These are phyloP conservation scores for Perithous albicinctus DNA, from an alignment of 2,888 invertebrate genomes.

Conservation along the genomic window DNA sequence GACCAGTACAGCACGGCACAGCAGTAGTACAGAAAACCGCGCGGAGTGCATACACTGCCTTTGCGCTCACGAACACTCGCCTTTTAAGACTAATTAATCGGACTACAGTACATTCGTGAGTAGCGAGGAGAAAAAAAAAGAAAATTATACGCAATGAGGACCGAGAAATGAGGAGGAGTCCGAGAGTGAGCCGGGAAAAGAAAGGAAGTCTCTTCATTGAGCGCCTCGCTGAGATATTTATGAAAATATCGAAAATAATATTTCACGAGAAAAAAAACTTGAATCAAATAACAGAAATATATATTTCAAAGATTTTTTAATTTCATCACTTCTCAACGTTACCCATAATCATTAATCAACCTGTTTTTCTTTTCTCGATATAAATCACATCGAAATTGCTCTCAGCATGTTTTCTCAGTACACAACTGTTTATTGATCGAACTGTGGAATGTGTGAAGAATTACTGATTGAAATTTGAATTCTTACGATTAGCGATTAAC, in stretches of 20 bases:
- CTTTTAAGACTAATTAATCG: constrained; percentile 38
- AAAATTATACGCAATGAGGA: constrained; percentile 18
- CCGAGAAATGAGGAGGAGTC: constrained; percentile 4
- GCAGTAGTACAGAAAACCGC: constrained; percentile 19
- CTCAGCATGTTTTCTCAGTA: background rate
- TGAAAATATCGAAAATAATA: background rate
- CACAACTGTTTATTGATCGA: background rate
- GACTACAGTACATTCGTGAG: constrained; percentile 17
- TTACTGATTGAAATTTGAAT: background rate
- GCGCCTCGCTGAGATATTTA: constrained; percentile 18
- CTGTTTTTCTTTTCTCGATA: background rate
- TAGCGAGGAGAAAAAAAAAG: background rate
- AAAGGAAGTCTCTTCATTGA: constrained; percentile 16
- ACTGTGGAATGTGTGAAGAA: background rate
- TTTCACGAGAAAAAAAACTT: too few relatives aligned
- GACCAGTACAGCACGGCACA: constrained; percentile 25
- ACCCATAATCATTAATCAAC: background rate
- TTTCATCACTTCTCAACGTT: background rate
- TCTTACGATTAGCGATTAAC: constrained; percentile 3
- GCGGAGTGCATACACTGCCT: constrained; percentile 28
- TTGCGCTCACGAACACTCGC: constrained; percentile 27
- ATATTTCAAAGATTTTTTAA: too few relatives aligned
- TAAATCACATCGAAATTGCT: background rate
- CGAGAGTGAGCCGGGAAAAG: background rate
- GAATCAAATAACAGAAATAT: too few relatives aligned